Evolutionary conservation across 2,797 vertebrate genomes (phyloP), one percentile per base, ranked within the genome.

Genomic region (Saxicola maurus): DNA sequence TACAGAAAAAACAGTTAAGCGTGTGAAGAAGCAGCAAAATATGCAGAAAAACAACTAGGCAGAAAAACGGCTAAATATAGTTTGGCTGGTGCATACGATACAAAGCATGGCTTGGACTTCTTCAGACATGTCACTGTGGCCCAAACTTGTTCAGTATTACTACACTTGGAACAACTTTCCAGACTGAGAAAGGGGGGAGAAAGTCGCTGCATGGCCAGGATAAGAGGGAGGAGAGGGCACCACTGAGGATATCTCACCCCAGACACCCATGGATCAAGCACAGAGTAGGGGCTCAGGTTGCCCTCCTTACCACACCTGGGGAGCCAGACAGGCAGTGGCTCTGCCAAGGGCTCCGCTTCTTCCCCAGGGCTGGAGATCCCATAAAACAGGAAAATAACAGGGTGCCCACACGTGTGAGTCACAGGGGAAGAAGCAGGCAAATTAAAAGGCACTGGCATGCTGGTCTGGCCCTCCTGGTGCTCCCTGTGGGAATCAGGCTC

Each of bases 261-360:
- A 48, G 51, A 38, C 25, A 31, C 31, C 24, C 46, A 33, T 0
- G 1, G 60, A 42, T 35, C 0, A 2, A 38, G 15, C 0, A 1
- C 38, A 30, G 31, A 53, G 43, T 42, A 72, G 51, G 38, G 30
- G 16, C n/a, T 90, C 0, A 1, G 30, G 19, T 27, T 4, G 8
- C 17, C 17, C 27, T 79, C 51, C 31, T 10, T 20, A 15, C 33
- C 30, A 45, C 0, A 62, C 64, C 84, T 33, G 53, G 10, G 30
- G 35, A 89, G 2, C 33, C 82, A 94, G 86, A 95, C 82, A 64
- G 64, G 40, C 5, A 2, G 59, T 59, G 64, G 33, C 56, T 87
- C 87, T 17, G 1, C 17, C 28, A 43, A 74, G n/a, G 27, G 45
- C 53, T 87, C 51, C 0, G 0, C 21, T 42, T 67, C 72, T 71